These are phyloP conservation scores for Actinostola sp. DNA, from an alignment of 92 coral and sea anemone genomes.

Conservation along the genomic window DNA sequence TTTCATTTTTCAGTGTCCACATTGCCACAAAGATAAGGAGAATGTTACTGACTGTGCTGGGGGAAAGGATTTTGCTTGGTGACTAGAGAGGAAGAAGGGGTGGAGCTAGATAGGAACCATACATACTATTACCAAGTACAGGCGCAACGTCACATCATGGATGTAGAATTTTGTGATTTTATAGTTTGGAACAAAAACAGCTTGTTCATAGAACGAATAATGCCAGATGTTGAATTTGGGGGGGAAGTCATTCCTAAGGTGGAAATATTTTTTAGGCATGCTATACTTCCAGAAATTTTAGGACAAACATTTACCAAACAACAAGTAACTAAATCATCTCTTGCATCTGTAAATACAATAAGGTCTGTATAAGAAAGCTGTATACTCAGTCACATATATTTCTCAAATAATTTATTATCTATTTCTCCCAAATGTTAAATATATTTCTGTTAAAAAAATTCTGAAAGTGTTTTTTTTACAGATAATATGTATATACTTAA, in stretches of 20 bases:
- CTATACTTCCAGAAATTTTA: conserved; percentile 38
- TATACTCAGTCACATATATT: too few species aligned
- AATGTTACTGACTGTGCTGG: neutral
- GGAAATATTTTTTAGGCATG: conserved; percentile 35
- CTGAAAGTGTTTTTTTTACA: too few species aligned
- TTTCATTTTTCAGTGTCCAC: too few species aligned
- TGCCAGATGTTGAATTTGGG: conserved; percentile 29
- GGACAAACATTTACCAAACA: conserved; percentile 32
- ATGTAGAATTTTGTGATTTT: conserved; percentile 39
- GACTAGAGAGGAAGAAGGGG: neutral
- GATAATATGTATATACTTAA: too few species aligned
- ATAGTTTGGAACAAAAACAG: conserved; percentile 48
- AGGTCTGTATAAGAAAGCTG: too few species aligned
- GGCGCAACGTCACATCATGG: conserved; percentile 31
- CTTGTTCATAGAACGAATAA: conserved; percentile 20
- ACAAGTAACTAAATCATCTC: neutral
- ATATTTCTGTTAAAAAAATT: too few species aligned
- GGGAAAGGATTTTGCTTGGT: neutral
- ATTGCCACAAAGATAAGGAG: too few species aligned
- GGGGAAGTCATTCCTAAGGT: conserved; percentile 33
- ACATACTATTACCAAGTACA: neutral
- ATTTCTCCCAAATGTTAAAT: too few species aligned
- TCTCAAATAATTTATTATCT: too few species aligned
- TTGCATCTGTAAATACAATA: too few species aligned
- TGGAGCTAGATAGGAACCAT: neutral